Percentiles rank a stretch among this genome's conserved stretches.
phyloP scores from a whole-genome alignment of 2,113 vertebrate species.

The Eretmochelys imbricata region DNA sequence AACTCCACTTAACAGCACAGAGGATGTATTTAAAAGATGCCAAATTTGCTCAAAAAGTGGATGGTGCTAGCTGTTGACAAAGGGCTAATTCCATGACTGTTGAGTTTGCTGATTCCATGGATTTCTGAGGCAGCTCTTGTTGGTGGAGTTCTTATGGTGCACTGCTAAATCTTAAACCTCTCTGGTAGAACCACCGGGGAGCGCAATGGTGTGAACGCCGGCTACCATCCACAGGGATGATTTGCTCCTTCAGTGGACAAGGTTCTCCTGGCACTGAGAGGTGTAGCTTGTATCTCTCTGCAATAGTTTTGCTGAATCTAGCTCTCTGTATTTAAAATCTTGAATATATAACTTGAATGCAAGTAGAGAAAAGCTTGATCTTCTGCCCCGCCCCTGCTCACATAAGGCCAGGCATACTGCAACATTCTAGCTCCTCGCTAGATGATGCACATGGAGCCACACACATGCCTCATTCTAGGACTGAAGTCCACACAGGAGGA shows the following conservation, averaged over 20 bases:
- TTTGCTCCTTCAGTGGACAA: background rate
- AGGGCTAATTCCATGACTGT: background rate
- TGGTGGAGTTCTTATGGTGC: background rate
- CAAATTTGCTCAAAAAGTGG: background rate
- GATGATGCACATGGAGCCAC: background rate
- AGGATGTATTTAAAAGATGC: background rate
- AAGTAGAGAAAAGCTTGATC: background rate
- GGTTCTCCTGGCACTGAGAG: background rate
- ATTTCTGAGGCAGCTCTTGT: background rate
- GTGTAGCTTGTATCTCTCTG: background rate
- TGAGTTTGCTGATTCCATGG: background rate
- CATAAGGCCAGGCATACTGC: background rate
- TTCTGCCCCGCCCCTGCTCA: background rate
- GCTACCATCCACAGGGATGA: background rate
- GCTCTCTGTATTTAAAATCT: background rate
- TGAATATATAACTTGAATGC: background rate
- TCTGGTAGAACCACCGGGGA: background rate
- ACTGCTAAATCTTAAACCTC: background rate
- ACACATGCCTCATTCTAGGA: background rate
- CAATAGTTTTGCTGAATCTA: background rate
- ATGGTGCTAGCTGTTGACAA: background rate
- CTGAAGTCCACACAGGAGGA: background rate
- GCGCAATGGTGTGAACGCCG: background rate
- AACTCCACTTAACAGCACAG: background rate
- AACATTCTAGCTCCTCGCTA: background rate